These are phyloP conservation scores for Platyrinchus mystaceus DNA, from an alignment of 2,797 vertebrate species.

Conservation along the genomic window DNA sequence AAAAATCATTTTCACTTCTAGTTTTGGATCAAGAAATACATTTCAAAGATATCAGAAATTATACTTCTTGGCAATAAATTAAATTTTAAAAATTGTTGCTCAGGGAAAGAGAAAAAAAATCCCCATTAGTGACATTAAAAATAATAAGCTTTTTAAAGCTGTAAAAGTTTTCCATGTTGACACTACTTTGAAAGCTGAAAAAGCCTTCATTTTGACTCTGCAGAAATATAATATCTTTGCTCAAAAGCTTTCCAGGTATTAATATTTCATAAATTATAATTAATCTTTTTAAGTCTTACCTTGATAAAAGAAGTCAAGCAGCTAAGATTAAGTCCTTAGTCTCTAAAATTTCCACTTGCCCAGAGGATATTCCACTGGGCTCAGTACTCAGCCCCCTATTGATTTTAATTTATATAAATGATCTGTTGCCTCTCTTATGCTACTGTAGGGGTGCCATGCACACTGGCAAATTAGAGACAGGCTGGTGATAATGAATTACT, in stretches of 20 bases:
- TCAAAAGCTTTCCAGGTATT: constrained; percentile 58
- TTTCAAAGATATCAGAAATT: not conserved
- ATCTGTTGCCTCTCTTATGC: constrained; percentile 43
- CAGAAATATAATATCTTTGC: constrained; percentile 19
- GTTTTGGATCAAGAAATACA: not conserved
- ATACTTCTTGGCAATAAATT: not conserved
- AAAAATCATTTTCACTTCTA: not conserved
- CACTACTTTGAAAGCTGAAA: not conserved
- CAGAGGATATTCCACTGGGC: constrained; percentile 44
- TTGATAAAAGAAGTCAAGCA: constrained; percentile 67
- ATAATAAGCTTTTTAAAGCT: not conserved
- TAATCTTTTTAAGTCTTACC: constrained; percentile 69
- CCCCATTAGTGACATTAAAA: not conserved
- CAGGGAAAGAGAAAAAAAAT: not conserved
- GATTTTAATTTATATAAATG: constrained; percentile 76
- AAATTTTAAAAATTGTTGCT: not conserved
- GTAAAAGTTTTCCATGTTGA: not conserved
- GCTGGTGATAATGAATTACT: constrained; percentile 42
- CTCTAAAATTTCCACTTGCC: constrained; percentile 61
- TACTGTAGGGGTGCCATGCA: constrained; percentile 2
- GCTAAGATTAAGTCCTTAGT: constrained; percentile 64
- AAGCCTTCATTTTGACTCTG: constrained; percentile 12
- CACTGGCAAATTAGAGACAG: constrained; percentile 44
- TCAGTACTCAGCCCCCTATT: constrained; percentile 34
- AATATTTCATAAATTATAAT: constrained; percentile 70